Evolutionary conservation across 2,888 invertebrate genomes (phyloP).

Genomic region (Polydesmus complanatus): DNA sequence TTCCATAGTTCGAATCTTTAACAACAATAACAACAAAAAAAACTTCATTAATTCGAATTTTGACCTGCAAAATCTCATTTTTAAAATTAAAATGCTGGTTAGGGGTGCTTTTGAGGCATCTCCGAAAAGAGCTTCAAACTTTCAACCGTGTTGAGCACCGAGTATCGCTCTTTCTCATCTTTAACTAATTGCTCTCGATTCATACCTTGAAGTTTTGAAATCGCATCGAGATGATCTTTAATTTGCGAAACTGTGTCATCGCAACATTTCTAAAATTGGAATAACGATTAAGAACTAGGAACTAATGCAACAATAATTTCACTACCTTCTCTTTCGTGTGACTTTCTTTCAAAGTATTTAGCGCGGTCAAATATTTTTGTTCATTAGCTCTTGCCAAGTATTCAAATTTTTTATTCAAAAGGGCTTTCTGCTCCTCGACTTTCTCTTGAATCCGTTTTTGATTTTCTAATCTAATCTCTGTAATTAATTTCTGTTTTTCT

Average conservation of each 20-base stretch:
- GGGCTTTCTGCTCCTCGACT: neutral
- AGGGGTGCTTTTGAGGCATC: neutral
- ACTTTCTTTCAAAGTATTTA: conserved; percentile 5
- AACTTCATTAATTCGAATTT: too few relatives aligned
- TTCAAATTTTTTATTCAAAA: neutral
- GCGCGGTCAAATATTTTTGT: conserved; percentile 7
- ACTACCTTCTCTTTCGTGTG: conserved; percentile 12
- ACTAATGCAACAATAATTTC: neutral
- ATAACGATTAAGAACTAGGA: neutral
- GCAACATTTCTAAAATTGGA: neutral
- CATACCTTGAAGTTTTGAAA: neutral
- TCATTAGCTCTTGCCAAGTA: neutral
- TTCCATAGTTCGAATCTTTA: too few relatives aligned
- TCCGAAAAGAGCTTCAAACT: neutral
- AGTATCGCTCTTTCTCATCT: neutral
- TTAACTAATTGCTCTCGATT: neutral
- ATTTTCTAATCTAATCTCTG: neutral
- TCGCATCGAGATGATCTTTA: neutral
- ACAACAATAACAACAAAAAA: too few relatives aligned
- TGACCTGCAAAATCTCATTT: too few relatives aligned
- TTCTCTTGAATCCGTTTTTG: conserved; percentile 2
- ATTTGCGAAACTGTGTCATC: conserved; percentile 3
- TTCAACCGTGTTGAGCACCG: neutral
- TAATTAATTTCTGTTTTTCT: neutral
- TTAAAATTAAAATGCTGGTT: too few relatives aligned